Evolutionary conservation across 1,140 invertebrate species (phyloP).

Genomic region (Tigriopus japonicus): DNA sequence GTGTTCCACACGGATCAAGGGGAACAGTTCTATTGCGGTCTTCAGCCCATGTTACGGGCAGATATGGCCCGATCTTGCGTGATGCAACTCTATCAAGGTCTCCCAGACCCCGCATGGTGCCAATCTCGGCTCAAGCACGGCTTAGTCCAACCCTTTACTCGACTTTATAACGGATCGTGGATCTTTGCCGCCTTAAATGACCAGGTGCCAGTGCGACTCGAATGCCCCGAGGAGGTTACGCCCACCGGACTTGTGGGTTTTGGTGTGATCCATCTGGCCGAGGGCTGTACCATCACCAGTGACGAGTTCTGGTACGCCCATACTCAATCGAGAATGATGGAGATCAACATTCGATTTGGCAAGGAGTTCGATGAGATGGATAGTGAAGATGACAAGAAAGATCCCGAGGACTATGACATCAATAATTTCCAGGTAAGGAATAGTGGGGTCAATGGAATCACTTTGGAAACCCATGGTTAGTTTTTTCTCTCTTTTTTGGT

Average conservation of each 20-base stretch:
- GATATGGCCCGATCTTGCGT: not conserved
- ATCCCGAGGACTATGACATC: too few species aligned
- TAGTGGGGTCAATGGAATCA: too few species aligned
- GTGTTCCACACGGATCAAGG: not conserved
- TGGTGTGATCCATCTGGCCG: slow-evolving; percentile 2
- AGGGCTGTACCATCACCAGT: slow-evolving; percentile 1
- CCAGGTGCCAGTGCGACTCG: not conserved
- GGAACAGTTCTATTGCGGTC: slow-evolving; percentile 9
- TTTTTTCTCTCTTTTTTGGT: too few species aligned
- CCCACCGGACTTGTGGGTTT: slow-evolving; percentile 7
- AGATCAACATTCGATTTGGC: not conserved
- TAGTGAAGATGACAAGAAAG: too few species aligned
- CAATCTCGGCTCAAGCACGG: slow-evolving; percentile 6
- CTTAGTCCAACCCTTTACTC: slow-evolving; percentile 9
- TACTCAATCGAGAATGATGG: not conserved
- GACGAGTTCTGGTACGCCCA: slow-evolving; percentile 5
- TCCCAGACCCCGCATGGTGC: not conserved
- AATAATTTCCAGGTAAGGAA: too few species aligned
- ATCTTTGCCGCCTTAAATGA: slow-evolving; percentile 10
- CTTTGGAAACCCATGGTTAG: too few species aligned
- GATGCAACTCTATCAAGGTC: slow-evolving; percentile 2
- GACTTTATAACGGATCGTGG: slow-evolving; percentile 14
- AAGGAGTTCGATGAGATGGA: not conserved
- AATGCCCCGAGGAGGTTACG: not conserved
- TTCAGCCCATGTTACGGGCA: not conserved